Base-by-base conservation (phyloP, 2,888 invertebrate species). In the Ellobium chinense region DNA sequence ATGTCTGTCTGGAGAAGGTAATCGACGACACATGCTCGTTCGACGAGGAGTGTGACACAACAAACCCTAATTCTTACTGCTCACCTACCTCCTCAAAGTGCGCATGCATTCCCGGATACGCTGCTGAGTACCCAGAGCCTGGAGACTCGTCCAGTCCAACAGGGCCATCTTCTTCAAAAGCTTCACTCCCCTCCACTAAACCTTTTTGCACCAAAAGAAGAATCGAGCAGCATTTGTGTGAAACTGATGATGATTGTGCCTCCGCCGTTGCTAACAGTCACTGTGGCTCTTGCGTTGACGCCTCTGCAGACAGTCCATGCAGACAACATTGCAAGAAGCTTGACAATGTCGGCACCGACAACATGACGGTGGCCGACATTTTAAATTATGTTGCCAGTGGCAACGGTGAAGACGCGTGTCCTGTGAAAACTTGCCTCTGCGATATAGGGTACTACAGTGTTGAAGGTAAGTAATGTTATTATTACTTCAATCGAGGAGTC, bases 211-310 rank as follows among this genome's bases (percentile, higher is more conserved):
- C n/a, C 5, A 62, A 39, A 31, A 60, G 73, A 31, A 66, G 7
- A 24, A 34, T 81, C 4, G 81, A 74, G 18, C 60, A 75, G 29
- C 31, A 62, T 0, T 12, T 36, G 24, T 75, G 78, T 24, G 2
- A 39, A 1, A 34, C 5, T 27, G 37, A 84, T n/a, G 70, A 24
- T 1, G 89, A 89, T 69, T 89, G 89, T 60, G 37, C 76, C 12
- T 79, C 82, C 1, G 86, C 84, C 5, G 81, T 88, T 46, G 78
- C 76, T 56, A 82, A 84, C 73, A 88, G 88, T 80, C 77, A 77
- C 34, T 88, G 89, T 62, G 80, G 62, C 18, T 36, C 37, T 1
- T 66, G 68, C 12, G 37, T 18, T 9, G 65, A 78, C 27, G 56
- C 54, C 12, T n/a, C 74, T 4, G n/a, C 18, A 24, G 39, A 12